Evolutionary conservation across 2,797 vertebrate genomes (phyloP), one percentile per base, ranked within the genome.

Genomic region (Microcaecilia unicolor): DNA sequence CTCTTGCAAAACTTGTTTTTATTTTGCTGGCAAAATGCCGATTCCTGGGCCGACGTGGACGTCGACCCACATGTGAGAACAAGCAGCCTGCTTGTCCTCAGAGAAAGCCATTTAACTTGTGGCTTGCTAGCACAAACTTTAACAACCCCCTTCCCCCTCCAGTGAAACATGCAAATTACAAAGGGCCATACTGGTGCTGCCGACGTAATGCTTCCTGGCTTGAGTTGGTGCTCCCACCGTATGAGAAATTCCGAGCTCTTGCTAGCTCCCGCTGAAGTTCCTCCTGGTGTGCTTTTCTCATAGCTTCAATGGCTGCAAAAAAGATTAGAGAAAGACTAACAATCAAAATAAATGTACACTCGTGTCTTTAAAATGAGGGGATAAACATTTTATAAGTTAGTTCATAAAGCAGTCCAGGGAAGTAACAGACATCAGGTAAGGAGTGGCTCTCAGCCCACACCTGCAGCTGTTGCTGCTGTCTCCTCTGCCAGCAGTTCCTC

Each of bases 211-310:
- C 64, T 4, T 87, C 84, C 0, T 83, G 54, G 36, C 83, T 61
- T 0, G 3, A 59, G n/a, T 10, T 13, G 46, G n/a, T 5, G 28
- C 23, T 9, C 10, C 25, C 30, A 1, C 81, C 81, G 2, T 86
- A 76, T 54, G 74, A 77, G 20, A 91, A 76, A 57, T 80, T 80
- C 48, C 66, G 83, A 7, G 81, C 77, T 55, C 78, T 90, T 61
- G 85, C 87, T 61, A 89, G 65, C 55, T 93, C 90, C 41, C 77
- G 82, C 48, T 83, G 86, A 72, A 97, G 72, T 55, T 98, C 93
- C 28, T 93, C 90, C 37, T 81, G 78, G 60, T 96, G 91, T 15
- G 90, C 90, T 49, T 93, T 95, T 74, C 90, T 93, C 69, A 98
- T 70, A 13, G 89, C 87, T 51, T 97, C 90, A 5, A 98, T 93